phyloP scores from a whole-genome alignment of 2,888 invertebrate genomes.

The Orgyia antiqua region DNA sequence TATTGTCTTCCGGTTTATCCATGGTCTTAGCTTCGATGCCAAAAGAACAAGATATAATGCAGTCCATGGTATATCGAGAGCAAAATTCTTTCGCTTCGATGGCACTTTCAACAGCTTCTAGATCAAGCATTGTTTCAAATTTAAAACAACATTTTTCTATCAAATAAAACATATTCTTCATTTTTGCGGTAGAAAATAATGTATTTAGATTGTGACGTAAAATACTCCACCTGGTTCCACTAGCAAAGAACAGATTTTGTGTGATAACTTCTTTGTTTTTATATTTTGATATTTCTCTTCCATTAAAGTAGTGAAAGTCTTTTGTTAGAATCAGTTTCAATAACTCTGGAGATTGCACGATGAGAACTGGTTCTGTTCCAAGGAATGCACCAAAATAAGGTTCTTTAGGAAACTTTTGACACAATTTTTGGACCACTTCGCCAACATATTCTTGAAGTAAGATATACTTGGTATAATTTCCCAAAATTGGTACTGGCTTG shows the following conservation, averaged over 20 bases:
- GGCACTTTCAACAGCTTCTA: background rate
- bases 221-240: constrained; percentile 31
- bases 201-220: constrained; percentile 31
- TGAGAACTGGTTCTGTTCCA: constrained; percentile 39
- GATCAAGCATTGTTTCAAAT: constrained; percentile 15
- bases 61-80: constrained; percentile 45
- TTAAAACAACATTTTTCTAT: constrained; percentile 24
- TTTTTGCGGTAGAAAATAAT: constrained; percentile 28
- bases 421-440: constrained; percentile 26
- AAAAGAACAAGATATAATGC: constrained; percentile 27
- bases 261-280: constrained; percentile 22
- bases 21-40: constrained; percentile 7
- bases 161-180: constrained; percentile 36
- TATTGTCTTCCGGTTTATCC: constrained; percentile 17
- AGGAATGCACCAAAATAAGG: constrained; percentile 42
- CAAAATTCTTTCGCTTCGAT: constrained; percentile 15
- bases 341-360: constrained; percentile 27
- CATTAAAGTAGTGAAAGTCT: constrained; percentile 32
- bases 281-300: constrained; percentile 12
- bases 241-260: constrained; percentile 27
- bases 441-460: constrained; percentile 23
- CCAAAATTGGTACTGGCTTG: constrained; percentile 33
- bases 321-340: constrained; percentile 31
- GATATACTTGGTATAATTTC: constrained; percentile 38
- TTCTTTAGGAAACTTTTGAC: constrained; percentile 29